phyloP scores from a whole-genome alignment of 2,113 vertebrate species.

The Asarcornis scutulata region DNA sequence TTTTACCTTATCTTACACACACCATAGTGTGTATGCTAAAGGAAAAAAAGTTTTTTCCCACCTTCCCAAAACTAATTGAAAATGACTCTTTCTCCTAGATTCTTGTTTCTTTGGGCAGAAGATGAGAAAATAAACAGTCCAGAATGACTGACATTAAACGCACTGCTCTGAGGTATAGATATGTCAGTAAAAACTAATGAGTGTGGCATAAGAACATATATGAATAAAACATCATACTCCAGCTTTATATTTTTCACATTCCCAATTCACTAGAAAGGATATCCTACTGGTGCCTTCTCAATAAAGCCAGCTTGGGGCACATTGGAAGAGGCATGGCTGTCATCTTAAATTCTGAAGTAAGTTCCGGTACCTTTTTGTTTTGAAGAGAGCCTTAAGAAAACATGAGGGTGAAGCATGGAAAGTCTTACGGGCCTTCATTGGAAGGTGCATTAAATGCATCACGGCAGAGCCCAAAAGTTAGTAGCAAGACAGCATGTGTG shows the following conservation, averaged over 20 bases:
- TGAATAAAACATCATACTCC: background rate
- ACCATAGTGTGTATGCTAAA: fast-evolving
- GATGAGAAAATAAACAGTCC: background rate
- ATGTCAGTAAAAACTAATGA: background rate
- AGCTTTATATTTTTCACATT: background rate
- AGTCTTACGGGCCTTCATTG: background rate
- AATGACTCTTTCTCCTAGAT: background rate
- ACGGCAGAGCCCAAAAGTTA: background rate
- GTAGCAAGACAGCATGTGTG: background rate
- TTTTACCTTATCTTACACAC: background rate
- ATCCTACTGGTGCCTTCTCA: background rate
- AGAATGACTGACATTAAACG: background rate
- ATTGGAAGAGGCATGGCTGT: background rate
- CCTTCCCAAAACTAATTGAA: fast-evolving
- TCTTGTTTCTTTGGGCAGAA: background rate
- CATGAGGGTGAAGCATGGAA: background rate
- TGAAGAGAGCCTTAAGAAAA: background rate
- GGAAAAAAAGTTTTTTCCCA: background rate
- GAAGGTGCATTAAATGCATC: background rate
- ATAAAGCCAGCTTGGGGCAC: background rate
- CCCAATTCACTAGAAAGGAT: background rate
- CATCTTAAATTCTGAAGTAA: background rate
- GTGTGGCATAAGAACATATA: background rate
- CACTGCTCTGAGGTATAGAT: background rate
- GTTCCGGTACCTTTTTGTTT: background rate